Conservation (phyloP, 2,888 invertebrate species). For the Nesidiocoris tenuis region DNA sequence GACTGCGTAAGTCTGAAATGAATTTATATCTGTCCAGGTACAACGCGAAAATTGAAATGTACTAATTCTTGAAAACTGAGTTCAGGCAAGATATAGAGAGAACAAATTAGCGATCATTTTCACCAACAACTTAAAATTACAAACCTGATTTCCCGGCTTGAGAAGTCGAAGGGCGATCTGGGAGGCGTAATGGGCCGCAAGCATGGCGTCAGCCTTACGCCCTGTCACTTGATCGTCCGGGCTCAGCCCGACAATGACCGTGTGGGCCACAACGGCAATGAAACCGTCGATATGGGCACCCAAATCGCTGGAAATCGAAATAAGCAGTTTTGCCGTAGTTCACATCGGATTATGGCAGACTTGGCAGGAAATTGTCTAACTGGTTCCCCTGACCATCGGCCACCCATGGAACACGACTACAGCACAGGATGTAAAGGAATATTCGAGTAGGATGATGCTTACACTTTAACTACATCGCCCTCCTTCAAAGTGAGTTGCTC, state of each 20-base stretch:
- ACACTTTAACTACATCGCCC: constrained; percentile 92
- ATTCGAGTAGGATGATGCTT: constrained; percentile 30
- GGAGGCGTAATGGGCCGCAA: constrained; percentile 93
- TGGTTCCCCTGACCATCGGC: no score
- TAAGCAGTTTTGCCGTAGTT: not conserved
- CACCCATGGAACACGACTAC: no score
- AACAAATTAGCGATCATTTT: no score
- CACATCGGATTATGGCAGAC: no score
- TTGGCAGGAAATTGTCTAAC: no score
- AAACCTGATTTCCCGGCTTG: constrained; percentile 85
- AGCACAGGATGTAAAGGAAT: not conserved
- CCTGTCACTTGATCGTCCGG: constrained; percentile 76
- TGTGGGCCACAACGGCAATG: constrained; percentile 96
- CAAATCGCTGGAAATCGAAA: constrained; percentile 73
- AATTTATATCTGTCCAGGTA: no score
- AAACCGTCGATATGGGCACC: constrained; percentile 99
- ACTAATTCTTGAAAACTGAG: no score
- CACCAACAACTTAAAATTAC: constrained; percentile 11
- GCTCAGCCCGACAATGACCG: constrained; percentile 81
- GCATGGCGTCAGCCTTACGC: constrained; percentile 87
- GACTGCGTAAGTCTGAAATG: constrained; percentile 76
- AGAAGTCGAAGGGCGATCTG: constrained; percentile 92
- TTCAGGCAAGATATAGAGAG: no score
- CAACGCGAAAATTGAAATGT: no score
- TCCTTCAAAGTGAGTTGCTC: constrained; percentile 76